A percentile compares a stretch with the other conserved stretches of the same genome.
Conservation (phyloP, 2,113 vertebrate genomes). For the Hemicordylus capensis region DNA sequence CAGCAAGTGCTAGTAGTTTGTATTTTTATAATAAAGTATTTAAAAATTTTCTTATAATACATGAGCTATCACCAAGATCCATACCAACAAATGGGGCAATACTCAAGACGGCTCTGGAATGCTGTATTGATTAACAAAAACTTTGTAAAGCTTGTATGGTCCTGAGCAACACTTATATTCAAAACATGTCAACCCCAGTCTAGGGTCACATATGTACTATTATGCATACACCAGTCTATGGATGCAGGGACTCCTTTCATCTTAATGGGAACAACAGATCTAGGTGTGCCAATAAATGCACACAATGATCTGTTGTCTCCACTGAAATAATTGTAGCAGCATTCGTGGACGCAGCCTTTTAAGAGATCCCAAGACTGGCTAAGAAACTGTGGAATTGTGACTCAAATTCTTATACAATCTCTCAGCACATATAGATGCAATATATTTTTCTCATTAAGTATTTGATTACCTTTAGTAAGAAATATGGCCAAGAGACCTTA, state of each 20-base stretch:
- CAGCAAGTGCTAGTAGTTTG: too few relatives aligned
- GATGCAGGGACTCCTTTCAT: accelerated
- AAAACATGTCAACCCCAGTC: neutral
- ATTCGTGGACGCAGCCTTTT: too few relatives aligned
- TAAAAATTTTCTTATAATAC: neutral
- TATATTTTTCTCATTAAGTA: neutral
- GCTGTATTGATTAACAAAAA: neutral
- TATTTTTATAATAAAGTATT: neutral
- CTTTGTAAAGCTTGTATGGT: neutral
- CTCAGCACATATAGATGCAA: too few relatives aligned
- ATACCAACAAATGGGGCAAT: neutral
- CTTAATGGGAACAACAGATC: neutral
- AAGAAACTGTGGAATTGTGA: neutral
- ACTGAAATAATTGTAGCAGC: neutral
- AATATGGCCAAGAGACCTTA: neutral
- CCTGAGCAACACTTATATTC: neutral
- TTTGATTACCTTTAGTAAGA: neutral
- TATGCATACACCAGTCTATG: neutral
- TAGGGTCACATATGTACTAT: neutral
- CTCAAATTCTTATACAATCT: neutral
- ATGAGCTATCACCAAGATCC: neutral
- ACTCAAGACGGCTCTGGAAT: neutral
- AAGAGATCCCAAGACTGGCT: neutral
- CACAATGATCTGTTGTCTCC: neutral
- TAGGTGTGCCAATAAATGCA: neutral